Evolutionary conservation across 2,113 vertebrate genomes (phyloP).

Genomic region (Montifringilla adamsi): DNA sequence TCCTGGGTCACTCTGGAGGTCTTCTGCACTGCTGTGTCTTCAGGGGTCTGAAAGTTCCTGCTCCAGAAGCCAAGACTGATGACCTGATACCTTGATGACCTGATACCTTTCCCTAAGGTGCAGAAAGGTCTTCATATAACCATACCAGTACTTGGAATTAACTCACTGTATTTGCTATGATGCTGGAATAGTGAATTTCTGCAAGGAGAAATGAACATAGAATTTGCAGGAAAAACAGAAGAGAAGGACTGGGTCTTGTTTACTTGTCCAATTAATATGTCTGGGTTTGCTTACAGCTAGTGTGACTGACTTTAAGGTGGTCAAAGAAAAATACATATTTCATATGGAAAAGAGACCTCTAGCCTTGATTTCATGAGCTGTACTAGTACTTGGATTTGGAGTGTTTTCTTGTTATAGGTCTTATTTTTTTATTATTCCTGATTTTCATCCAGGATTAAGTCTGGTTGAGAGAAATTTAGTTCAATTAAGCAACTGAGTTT

Average conservation of each 20-base stretch:
- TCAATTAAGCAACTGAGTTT: not conserved
- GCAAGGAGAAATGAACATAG: not conserved
- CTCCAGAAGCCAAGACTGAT: fast-evolving
- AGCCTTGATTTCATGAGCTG: not conserved
- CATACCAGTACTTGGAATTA: not conserved
- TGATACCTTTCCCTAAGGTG: not conserved
- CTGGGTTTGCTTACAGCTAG: not conserved
- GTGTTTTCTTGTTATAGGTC: not conserved
- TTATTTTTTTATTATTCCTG: not conserved
- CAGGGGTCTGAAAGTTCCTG: not conserved
- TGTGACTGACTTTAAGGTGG: not conserved
- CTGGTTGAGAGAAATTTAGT: not conserved
- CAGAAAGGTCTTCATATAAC: not conserved
- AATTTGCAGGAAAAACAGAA: not conserved
- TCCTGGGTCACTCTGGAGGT: not conserved
- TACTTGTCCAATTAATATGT: not conserved
- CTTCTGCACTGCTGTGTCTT: not conserved
- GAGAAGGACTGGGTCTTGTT: not conserved
- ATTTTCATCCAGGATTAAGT: not conserved
- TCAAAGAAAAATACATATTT: not conserved
- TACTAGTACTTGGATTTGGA: not conserved
- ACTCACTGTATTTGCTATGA: not conserved
- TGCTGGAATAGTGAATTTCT: not conserved
- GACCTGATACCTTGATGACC: not conserved
- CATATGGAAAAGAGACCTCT: not conserved